phyloP scores from a whole-genome alignment of 2,113 vertebrate genomes.

The Procapra przewalskii region DNA sequence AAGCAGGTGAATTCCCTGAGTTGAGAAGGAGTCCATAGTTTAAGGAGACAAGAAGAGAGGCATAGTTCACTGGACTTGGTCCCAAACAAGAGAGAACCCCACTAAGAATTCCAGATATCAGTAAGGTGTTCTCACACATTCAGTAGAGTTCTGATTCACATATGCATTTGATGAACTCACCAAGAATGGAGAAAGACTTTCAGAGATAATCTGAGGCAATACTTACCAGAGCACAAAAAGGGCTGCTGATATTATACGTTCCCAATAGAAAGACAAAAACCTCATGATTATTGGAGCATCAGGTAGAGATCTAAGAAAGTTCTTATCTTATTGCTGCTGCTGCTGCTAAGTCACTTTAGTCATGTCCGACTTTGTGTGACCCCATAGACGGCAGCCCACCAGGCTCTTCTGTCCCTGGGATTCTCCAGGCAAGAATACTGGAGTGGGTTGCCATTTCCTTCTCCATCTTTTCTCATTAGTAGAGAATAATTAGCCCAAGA shows the following conservation, averaged over 20 bases:
- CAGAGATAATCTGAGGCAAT: neutral
- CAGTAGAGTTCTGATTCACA: neutral
- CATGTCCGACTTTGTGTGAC: fast-evolving
- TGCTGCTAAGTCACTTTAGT: too few relatives aligned
- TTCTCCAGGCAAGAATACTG: too few relatives aligned
- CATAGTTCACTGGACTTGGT: neutral
- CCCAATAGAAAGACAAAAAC: neutral
- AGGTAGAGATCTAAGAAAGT: neutral
- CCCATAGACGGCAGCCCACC: too few relatives aligned
- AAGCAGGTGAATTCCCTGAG: neutral
- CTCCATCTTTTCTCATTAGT: too few relatives aligned
- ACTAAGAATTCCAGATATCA: neutral
- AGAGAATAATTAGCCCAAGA: too few relatives aligned
- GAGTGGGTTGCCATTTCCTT: too few relatives aligned
- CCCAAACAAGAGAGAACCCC: neutral
- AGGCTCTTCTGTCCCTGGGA: too few relatives aligned
- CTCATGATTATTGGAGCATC: neutral
- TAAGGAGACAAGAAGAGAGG: neutral
- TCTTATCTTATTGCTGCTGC: too few relatives aligned
- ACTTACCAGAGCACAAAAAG: neutral
- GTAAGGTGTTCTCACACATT: neutral
- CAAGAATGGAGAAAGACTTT: neutral
- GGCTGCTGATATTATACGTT: neutral
- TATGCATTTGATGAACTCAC: neutral
- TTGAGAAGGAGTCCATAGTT: neutral